Evolutionary conservation across 2,113 vertebrate genomes (phyloP).

Genomic region (Phalacrocorax pelagicus): DNA sequence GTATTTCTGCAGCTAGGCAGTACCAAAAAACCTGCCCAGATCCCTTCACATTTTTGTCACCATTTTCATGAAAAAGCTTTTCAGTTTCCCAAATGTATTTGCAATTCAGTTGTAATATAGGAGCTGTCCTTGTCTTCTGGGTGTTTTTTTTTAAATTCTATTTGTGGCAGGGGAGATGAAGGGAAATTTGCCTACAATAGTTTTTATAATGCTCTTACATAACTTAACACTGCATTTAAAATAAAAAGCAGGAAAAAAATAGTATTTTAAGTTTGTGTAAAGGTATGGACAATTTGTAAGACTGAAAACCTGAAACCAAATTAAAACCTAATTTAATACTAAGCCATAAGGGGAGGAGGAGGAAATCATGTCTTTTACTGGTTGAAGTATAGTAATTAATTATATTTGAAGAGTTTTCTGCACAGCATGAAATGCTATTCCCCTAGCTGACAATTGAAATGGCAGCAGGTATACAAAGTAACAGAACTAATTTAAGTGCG

Average conservation of each 20-base stretch:
- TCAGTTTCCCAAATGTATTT: background rate
- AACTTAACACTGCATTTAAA: background rate
- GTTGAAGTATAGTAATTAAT: background rate
- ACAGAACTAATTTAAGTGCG: background rate
- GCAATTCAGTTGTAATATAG: background rate
- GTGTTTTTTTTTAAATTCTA: background rate
- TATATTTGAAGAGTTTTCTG: background rate
- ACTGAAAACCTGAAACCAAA: background rate
- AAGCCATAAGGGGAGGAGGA: background rate
- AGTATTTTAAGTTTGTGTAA: background rate
- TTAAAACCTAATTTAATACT: background rate
- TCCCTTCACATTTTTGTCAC: background rate
- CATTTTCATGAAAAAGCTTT: background rate
- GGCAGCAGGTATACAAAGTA: background rate
- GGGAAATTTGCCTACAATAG: background rate
- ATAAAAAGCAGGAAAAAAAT: background rate
- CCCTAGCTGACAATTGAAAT: background rate
- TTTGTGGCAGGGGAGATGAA: background rate
- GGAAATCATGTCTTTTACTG: background rate
- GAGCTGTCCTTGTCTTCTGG: background rate
- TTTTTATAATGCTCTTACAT: background rate
- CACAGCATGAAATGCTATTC: background rate
- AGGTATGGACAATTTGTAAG: background rate
- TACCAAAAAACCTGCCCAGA: background rate
- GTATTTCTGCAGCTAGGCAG: background rate